Evolutionary conservation across 2,797 vertebrate genomes (phyloP).

Genomic region (Muscicapa comitata): DNA sequence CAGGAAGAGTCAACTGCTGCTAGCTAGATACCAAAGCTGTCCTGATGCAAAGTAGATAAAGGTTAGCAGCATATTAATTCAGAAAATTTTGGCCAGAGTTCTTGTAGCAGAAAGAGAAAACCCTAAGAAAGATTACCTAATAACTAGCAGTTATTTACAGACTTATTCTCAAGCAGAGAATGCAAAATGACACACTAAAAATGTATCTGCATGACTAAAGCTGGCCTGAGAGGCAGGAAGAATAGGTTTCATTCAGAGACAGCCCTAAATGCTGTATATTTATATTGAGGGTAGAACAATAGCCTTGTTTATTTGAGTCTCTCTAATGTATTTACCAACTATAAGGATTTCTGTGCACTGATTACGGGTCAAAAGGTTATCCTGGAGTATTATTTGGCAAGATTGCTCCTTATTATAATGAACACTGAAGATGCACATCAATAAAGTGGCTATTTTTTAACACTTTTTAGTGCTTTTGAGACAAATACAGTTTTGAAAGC

Average conservation of each 20-base stretch:
- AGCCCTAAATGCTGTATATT: background rate
- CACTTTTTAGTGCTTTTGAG: conserved; percentile 47
- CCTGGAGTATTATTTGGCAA: conserved; percentile 59
- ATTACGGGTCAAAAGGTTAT: conserved; percentile 61
- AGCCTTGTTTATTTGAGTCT: conserved; percentile 25
- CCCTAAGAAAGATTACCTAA: background rate
- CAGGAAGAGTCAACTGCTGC: background rate
- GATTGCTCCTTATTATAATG: conserved; percentile 63
- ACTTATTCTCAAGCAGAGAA: background rate
- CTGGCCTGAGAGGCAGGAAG: background rate
- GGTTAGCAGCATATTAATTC: background rate
- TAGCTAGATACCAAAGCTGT: background rate
- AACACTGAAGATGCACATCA: conserved; percentile 47
- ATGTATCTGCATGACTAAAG: background rate
- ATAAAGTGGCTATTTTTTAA: conserved; percentile 54
- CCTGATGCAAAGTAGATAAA: background rate
- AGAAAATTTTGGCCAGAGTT: background rate
- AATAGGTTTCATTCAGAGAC: background rate
- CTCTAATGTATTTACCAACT: conserved; percentile 55
- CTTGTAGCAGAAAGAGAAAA: background rate
- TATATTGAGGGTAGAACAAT: background rate
- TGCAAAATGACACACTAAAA: background rate
- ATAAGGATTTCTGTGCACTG: conserved; percentile 49
- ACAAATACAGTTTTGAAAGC: conserved; percentile 64
- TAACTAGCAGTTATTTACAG: background rate